Percentiles rank a stretch among this genome's conserved stretches.
phyloP scores from a whole-genome alignment of 2,797 vertebrate species.

The Coendou prehensilis region DNA sequence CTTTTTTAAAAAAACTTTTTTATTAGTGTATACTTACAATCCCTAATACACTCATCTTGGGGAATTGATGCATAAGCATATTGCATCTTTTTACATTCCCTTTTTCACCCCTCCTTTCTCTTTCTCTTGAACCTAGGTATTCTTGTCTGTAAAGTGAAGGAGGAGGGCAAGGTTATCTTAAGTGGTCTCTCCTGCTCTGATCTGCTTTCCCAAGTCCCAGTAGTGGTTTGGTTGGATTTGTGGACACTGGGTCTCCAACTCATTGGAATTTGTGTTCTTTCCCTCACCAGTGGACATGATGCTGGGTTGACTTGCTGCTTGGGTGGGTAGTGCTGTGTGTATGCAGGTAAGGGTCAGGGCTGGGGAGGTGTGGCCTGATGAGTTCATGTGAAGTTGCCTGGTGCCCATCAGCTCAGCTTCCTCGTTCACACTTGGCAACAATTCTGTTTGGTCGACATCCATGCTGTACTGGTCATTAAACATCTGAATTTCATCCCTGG shows the following conservation, averaged over 20 bases:
- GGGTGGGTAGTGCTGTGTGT: background rate
- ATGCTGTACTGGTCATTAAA: background rate
- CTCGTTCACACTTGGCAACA: background rate
- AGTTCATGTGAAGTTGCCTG: background rate
- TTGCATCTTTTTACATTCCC: background rate
- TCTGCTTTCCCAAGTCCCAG: background rate
- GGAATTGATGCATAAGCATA: background rate
- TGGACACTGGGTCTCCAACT: background rate
- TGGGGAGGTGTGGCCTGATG: background rate
- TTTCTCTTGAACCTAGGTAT: background rate
- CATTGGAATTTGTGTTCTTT: background rate
- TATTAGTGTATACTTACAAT: background rate
- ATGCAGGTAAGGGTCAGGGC: background rate
- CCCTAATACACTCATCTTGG: background rate
- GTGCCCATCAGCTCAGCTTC: background rate
- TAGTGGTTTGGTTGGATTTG: background rate
- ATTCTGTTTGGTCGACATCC: background rate
- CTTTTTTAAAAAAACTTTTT: background rate
- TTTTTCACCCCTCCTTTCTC: background rate
- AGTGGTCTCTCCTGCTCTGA: background rate
- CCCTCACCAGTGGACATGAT: too few species aligned
- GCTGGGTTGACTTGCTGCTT: background rate
- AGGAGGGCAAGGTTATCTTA: background rate
- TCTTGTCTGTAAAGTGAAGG: conserved; percentile 29
- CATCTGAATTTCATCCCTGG: background rate